phyloP scores from a whole-genome alignment of 2,113 vertebrate genomes.

The Antechinus stuartii region DNA sequence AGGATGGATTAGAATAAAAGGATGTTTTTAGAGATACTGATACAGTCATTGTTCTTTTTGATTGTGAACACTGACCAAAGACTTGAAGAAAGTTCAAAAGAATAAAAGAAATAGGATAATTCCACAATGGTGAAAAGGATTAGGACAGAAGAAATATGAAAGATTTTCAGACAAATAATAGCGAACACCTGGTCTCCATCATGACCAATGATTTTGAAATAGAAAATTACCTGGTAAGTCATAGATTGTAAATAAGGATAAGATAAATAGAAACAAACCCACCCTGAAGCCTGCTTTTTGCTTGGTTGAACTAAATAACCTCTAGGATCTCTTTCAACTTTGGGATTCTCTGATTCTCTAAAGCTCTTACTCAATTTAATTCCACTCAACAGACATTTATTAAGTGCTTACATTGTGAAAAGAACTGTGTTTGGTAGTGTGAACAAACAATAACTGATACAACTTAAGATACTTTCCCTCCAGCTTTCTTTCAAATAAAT shows the following conservation, averaged over 20 bases:
- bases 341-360: neutral
- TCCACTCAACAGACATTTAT: neutral
- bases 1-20: neutral
- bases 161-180: neutral
- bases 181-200: neutral
- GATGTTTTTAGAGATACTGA: neutral
- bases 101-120: neutral
- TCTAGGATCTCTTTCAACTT: neutral
- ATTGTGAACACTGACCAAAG: neutral
- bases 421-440: neutral
- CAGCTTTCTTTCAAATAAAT: neutral
- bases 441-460: neutral
- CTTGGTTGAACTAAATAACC: neutral
- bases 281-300: neutral
- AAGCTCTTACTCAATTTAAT: neutral
- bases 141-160: neutral
- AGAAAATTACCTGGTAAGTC: neutral
- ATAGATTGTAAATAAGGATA: neutral
- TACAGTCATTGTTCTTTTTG: neutral
- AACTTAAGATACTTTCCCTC: neutral
- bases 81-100: neutral
- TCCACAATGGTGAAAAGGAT: neutral
- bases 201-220: neutral
- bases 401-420: neutral
- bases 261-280: neutral